Evolutionary conservation across 2,797 vertebrate genomes (phyloP), one percentile per base, ranked within the genome.

Genomic region (Poecile montanus): DNA sequence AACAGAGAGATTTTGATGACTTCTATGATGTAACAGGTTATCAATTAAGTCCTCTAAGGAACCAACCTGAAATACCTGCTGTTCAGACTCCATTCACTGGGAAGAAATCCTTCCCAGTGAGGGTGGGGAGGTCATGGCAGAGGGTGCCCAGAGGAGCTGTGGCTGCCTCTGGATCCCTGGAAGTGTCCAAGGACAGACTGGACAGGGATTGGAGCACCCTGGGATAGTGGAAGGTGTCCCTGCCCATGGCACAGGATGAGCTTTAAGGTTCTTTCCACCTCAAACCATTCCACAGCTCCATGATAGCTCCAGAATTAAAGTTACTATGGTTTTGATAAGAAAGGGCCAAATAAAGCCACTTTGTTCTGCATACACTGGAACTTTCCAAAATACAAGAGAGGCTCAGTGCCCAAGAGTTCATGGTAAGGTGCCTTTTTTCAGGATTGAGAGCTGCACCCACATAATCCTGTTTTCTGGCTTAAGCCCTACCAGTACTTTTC

Each of bases 161-260:
- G 32, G 20, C 60, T 65, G 48, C 6, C 40, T 10, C 50, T 65
- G 61, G 40, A 26, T 56, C 6, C 16, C 27, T 45, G 61, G 26
- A 2, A 47, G 26, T 36, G 40, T 5, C 20, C 21, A 25, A 56
- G 10, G 11, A 26, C 40, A 54, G 20, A 6, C 0, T 45, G 40
- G n/a, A 54, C 1, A 1, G 4, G 10, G 40, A 40, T 44, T 34
- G 40, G 32, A 45, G 26, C 10, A 36, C 0, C 40, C 20, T 65
- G 60, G 32, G 17, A 0, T 4, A 1, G 20, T 48, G 34, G 29
- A 4, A 56, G 11, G 13, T 25, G 32, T 36, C 66, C 21, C 13
- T 70, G 21, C 16, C 27, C n/a, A 16, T n/a, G 29, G 18, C 29
- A 47, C 10, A 13, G 29, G 4, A 29, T 29, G 34, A 3, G 3